Percentiles rank a stretch among this genome's conserved stretches.
Conservation (phyloP, 2,888 invertebrate genomes). For the Escarpia spicata region DNA sequence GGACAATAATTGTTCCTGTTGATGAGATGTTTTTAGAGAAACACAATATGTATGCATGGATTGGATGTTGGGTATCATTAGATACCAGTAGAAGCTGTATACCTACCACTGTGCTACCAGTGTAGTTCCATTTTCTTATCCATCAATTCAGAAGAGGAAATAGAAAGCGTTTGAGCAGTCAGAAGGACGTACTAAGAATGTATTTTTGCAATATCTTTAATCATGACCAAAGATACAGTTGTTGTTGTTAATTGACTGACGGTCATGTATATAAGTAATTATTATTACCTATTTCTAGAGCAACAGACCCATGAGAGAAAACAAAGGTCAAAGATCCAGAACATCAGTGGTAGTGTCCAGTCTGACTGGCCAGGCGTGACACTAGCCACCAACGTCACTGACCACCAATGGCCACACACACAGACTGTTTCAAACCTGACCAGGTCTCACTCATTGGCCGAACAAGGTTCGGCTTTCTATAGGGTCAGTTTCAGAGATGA, state of each 20-base stretch:
- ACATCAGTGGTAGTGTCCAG: background rate
- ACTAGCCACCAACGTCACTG: background rate
- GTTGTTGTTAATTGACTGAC: background rate
- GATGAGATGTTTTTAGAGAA: too few relatives aligned
- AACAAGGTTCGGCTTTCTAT: background rate
- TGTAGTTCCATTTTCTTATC: too few relatives aligned
- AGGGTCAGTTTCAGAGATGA: background rate
- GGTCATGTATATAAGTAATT: too few relatives aligned
- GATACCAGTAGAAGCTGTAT: too few relatives aligned
- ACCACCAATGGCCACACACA: background rate
- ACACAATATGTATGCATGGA: too few relatives aligned
- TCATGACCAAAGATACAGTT: background rate
- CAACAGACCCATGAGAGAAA: background rate
- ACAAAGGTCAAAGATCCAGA: background rate
- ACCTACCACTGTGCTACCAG: too few relatives aligned
- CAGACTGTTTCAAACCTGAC: background rate
- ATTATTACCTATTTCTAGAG: background rate
- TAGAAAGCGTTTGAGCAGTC: too few relatives aligned
- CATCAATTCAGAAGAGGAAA: too few relatives aligned
- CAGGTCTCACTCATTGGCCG: background rate
- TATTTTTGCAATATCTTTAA: background rate
- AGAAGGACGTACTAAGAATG: too few relatives aligned
- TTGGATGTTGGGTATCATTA: too few relatives aligned
- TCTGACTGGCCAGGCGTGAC: background rate
- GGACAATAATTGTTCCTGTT: too few relatives aligned